These are phyloP conservation scores for Neria commutata DNA, from an alignment of 2,888 invertebrate genomes.

Conservation along the genomic window DNA sequence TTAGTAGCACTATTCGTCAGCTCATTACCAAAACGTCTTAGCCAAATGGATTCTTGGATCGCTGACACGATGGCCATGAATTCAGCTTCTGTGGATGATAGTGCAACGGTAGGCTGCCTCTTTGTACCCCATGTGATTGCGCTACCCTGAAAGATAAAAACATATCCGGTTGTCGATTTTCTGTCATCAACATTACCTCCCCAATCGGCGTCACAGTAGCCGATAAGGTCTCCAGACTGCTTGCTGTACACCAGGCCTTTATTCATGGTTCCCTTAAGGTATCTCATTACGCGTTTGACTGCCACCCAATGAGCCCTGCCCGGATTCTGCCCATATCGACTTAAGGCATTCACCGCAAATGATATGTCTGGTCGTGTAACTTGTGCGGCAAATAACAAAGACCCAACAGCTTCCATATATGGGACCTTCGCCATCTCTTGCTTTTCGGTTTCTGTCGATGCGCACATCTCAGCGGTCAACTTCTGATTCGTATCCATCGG, in stretches of 20 bases:
- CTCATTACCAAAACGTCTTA: conserved; percentile 27
- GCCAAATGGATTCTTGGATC: conserved; percentile 30
- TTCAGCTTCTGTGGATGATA: conserved; percentile 33
- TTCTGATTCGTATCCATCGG: conserved; percentile 29
- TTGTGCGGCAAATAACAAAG: conserved; percentile 26
- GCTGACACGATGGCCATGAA: conserved; percentile 30
- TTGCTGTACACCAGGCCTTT: conserved; percentile 9
- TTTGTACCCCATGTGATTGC: conserved; percentile 32
- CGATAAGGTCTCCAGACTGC: conserved; percentile 3
- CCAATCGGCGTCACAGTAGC: conserved; percentile 31
- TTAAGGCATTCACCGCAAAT: conserved; percentile 22
- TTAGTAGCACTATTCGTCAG: conserved; percentile 8
- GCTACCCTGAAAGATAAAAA: conserved; percentile 27
- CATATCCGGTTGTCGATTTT: too few relatives aligned
- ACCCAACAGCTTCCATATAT: conserved; percentile 30
- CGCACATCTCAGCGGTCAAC: conserved; percentile 26
- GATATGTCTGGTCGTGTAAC: conserved; percentile 28
- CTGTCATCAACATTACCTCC: conserved; percentile 25
- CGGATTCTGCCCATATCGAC: conserved; percentile 23
- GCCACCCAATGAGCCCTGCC: conserved; percentile 31
- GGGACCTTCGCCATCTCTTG: conserved; percentile 27
- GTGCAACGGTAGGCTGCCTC: conserved; percentile 28
- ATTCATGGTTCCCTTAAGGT: conserved; percentile 24
- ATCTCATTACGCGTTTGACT: conserved; percentile 25
- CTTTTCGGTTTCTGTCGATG: conserved; percentile 22